phyloP scores from a whole-genome alignment of 2,113 vertebrate species.

The Oreocharis arfaki region DNA sequence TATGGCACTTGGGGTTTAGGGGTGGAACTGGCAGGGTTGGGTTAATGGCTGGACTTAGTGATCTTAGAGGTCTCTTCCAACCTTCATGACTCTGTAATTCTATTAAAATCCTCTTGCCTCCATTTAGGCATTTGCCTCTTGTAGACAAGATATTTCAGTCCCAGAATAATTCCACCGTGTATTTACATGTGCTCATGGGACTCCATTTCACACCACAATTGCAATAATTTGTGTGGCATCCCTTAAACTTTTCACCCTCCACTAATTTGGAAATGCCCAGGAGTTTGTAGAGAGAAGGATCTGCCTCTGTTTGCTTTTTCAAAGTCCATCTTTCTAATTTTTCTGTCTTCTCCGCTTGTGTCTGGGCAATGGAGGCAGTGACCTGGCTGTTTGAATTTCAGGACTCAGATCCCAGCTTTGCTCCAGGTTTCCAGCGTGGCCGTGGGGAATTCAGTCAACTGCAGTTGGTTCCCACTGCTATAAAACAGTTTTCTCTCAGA shows the following conservation, averaged over 20 bases:
- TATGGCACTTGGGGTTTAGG: neutral
- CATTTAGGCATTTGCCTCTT: neutral
- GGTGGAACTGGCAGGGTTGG: neutral
- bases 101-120: neutral
- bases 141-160: neutral
- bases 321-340: neutral
- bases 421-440: neutral
- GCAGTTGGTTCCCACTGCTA: neutral
- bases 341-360: neutral
- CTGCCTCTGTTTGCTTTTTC: neutral
- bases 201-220: neutral
- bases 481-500: neutral
- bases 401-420: neutral
- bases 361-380: neutral
- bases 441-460: neutral
- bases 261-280: neutral
- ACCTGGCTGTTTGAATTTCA: neutral
- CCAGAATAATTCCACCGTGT: neutral
- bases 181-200: neutral
- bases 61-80: neutral
- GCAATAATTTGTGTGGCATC: neutral
- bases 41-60: neutral
- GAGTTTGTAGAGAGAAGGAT: neutral
- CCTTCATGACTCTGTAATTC: neutral
- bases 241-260: neutral